Conservation (phyloP, 2,113 vertebrate genomes). For the Microtus oregoni region DNA sequence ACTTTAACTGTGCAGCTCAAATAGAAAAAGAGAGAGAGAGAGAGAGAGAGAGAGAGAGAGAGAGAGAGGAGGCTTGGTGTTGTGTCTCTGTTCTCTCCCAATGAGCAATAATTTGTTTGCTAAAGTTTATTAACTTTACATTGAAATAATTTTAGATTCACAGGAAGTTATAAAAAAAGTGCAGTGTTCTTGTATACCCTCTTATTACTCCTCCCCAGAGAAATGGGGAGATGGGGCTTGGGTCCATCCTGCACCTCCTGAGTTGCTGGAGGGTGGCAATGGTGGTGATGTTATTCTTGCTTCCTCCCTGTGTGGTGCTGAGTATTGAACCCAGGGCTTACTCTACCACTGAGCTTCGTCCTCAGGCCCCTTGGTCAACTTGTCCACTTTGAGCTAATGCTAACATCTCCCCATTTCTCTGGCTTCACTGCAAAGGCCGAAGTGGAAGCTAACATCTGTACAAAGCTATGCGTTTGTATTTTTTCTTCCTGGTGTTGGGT, state of each 20-base stretch:
- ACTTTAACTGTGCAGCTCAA: background rate
- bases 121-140: background rate
- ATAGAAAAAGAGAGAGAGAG: background rate
- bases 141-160: slow-evolving; percentile 1
- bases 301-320: background rate
- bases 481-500: background rate
- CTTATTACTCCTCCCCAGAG: too few relatives aligned
- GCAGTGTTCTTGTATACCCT: background rate
- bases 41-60: too few relatives aligned
- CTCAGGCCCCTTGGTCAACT: background rate
- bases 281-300: too few relatives aligned
- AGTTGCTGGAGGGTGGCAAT: too few relatives aligned
- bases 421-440: background rate
- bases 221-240: too few relatives aligned
- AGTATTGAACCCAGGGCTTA: background rate
- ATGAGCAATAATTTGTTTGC: background rate
- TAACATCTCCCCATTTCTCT: background rate
- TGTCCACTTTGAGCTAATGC: background rate
- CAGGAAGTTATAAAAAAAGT: background rate
- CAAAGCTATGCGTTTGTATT: background rate
- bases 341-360: background rate
- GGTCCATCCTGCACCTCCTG: too few relatives aligned
- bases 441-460: background rate
- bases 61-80: background rate
- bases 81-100: background rate